Base-by-base conservation (phyloP, 1,140 invertebrate genomes). In the Platorchestia sp. region DNA sequence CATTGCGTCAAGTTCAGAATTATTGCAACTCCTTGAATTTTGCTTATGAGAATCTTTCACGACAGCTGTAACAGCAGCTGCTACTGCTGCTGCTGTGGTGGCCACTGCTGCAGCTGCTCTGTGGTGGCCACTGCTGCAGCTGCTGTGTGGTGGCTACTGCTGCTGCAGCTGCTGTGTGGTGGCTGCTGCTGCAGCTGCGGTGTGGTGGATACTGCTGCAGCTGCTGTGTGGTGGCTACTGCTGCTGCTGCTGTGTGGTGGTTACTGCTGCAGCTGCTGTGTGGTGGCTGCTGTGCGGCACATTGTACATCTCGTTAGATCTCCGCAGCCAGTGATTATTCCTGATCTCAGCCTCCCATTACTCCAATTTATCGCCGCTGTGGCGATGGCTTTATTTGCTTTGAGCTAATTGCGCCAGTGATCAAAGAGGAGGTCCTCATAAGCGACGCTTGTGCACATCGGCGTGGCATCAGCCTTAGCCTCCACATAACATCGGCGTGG, bases 381-480 rank as follows among this genome's bases (percentile, higher is more conserved):
- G 45, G 36, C 47, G 91, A 93, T 93, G 91, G 91, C 91, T 93
- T 93, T 93, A 93, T 93, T 93, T 93, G 91, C 45, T 93, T 45
- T 19, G 19, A 44, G 91, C 43, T 93, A 93, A 93, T 93, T 93
- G 45, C 44, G 40, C 27, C 44, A 43, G 41, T 90, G 87, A 90
- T 90, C 27, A 90, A 90, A 43, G 87, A 42, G 10, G 7, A 42
- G 36, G 41, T 42, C 44, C 14, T 44, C 87, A 90, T 90, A 45
- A 90, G 27, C 41, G 59, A 27, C 14, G 59, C 27, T 36, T 75
- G 59, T 75, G 59, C 59, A 75, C 14, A 51, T n/a, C n/a, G n/a
- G 59, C 59, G 27, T 75, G 59, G 27, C 59, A 22, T 51, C 59
- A 27, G 1, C 27, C 59, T 75, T 36, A 36, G 7, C 10, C 59